Conservation (phyloP, 1,140 invertebrate genomes). For the Harlomillsia oculata region DNA sequence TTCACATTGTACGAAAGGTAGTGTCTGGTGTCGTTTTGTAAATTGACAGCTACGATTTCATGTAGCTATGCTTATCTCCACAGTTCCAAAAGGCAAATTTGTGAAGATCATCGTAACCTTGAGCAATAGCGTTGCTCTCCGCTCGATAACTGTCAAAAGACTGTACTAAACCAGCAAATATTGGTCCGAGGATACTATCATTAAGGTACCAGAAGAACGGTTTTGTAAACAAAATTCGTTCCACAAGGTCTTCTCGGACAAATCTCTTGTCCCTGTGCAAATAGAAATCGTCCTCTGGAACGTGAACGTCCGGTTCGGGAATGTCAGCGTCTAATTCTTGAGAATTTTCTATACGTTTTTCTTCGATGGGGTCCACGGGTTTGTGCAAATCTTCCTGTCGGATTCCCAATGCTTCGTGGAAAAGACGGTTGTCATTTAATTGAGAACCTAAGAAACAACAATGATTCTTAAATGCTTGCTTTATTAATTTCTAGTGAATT, state of each 20-base stretch:
- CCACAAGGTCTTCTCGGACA: not conserved
- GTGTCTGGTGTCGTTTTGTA: not conserved
- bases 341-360: not conserved
- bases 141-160: constrained; percentile 16
- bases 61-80: not conserved
- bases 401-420: constrained; percentile 4
- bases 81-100: constrained; percentile 20
- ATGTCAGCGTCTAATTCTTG: not conserved
- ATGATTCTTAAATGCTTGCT: not conserved
- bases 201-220: constrained; percentile 23
- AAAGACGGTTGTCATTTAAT: constrained; percentile 14
- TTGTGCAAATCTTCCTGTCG: not conserved
- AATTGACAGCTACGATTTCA: not conserved
- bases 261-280: constrained; percentile 2
- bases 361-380: not conserved
- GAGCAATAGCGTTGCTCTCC: constrained; percentile 6
- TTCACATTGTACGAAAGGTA: not conserved
- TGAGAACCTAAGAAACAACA: constrained; percentile 5
- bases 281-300: not conserved
- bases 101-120: constrained; percentile 21
- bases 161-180: constrained; percentile 13
- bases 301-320: not conserved
- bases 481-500: not conserved
- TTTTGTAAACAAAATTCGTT: constrained; percentile 13
- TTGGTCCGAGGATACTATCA: constrained; percentile 14